Evolutionary conservation across 1,140 invertebrate species (phyloP).

Genomic region (Magallana gigas): DNA sequence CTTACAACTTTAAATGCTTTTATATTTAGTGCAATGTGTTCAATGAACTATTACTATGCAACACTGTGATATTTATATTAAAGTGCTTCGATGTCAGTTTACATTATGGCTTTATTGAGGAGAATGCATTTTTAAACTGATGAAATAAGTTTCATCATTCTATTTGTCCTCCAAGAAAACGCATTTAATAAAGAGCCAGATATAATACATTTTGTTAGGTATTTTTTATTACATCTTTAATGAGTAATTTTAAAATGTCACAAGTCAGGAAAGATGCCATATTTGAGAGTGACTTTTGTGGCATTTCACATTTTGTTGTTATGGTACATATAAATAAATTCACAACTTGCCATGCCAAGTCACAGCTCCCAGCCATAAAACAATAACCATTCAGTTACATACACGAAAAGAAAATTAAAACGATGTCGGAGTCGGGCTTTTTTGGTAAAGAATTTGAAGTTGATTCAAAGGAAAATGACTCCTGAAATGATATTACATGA

Average conservation of each 20-base stretch:
- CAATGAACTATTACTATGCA: too few relatives aligned
- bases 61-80: too few relatives aligned
- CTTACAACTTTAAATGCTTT: too few relatives aligned
- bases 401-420: slow-evolving; percentile 31
- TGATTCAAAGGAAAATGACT: background rate
- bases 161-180: too few relatives aligned
- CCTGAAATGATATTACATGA: background rate
- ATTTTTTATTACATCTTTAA: too few relatives aligned
- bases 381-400: background rate
- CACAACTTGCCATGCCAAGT: background rate
- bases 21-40: too few relatives aligned
- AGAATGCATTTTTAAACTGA: too few relatives aligned
- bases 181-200: too few relatives aligned
- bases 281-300: background rate
- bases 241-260: background rate
- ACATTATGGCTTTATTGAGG: too few relatives aligned
- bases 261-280: background rate
- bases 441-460: background rate
- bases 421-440: slow-evolving; percentile 9
- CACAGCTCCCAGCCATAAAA: background rate
- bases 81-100: too few relatives aligned
- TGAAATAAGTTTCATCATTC: too few relatives aligned
- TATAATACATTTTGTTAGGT: too few relatives aligned
- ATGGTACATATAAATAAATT: slow-evolving; percentile 15
- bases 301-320: background rate